Percentiles rank a stretch among this genome's conserved stretches.
Conservation (phyloP, 2,797 vertebrate species). For the Meda fulgida region DNA sequence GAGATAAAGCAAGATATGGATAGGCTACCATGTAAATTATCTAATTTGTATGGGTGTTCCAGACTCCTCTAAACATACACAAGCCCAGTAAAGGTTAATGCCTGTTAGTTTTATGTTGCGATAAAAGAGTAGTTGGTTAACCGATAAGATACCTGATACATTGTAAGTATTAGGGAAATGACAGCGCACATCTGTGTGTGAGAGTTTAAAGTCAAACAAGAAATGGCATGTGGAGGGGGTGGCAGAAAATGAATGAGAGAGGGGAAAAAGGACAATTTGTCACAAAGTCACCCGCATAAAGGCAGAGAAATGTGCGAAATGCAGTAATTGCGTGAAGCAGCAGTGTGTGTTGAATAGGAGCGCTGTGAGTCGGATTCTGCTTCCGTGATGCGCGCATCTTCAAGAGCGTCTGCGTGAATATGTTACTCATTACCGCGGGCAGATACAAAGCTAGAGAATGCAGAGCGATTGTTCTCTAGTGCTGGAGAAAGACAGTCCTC, state of each 20-base stretch:
- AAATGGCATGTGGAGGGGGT: background rate
- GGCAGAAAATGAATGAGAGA: constrained; percentile 52
- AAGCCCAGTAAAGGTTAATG: background rate
- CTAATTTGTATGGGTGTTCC: constrained; percentile 3
- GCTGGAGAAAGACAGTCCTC: constrained; percentile 47
- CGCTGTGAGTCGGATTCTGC: constrained; percentile 21
- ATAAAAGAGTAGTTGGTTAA: constrained; percentile 15
- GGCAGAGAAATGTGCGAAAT: constrained; percentile 77
- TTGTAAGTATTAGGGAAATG: constrained; percentile 9
- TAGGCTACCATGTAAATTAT: constrained; percentile 4
- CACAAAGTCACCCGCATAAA: constrained; percentile 68
- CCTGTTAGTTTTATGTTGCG: background rate
- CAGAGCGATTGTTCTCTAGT: constrained; percentile 69
- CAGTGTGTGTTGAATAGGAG: constrained; percentile 64
- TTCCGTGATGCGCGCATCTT: constrained; percentile 26
- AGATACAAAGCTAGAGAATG: constrained; percentile 68
- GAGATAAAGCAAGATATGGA: constrained; percentile 15
- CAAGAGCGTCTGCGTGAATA: constrained; percentile 64
- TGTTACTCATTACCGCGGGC: constrained; percentile 71
- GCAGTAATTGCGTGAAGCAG: constrained; percentile 77
- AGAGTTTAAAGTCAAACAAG: constrained; percentile 11
- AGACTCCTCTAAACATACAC: background rate
- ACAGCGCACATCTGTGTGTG: background rate
- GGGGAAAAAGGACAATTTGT: constrained; percentile 66
- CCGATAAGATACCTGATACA: background rate